phyloP scores from a whole-genome alignment of 2,113 vertebrate species.

The Crotophaga sulcirostris region DNA sequence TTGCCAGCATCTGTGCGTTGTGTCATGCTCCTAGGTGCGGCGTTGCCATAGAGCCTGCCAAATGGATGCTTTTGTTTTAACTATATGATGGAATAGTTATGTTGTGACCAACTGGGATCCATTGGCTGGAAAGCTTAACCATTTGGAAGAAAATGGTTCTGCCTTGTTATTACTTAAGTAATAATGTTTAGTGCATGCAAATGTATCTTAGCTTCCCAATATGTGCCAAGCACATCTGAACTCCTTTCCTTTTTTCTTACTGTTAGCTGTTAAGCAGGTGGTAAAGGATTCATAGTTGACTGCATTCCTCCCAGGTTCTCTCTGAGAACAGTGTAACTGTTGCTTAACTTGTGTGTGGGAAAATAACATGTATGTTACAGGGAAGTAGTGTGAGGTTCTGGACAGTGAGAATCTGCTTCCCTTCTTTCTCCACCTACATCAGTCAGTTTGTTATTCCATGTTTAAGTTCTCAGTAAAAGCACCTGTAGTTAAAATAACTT shows the following conservation, averaged over 20 bases:
- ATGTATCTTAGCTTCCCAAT: neutral
- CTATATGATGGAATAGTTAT: neutral
- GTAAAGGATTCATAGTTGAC: neutral
- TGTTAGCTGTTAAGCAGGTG: neutral
- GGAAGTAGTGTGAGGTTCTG: neutral
- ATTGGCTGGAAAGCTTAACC: constrained; percentile 32
- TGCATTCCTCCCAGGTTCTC: neutral
- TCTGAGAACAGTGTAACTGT: neutral
- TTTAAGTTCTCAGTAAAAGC: neutral
- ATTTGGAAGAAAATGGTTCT: constrained; percentile 34
- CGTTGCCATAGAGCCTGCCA: neutral
- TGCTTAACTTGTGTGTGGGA: neutral
- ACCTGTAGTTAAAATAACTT: neutral
- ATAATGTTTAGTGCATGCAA: neutral
- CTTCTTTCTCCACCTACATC: neutral
- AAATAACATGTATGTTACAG: neutral
- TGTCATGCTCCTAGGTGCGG: constrained; percentile 38
- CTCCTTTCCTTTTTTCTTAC: neutral
- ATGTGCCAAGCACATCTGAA: neutral
- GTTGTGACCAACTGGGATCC: constrained; percentile 44
- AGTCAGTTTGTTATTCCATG: neutral
- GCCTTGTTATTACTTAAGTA: neutral
- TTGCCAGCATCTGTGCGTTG: constrained; percentile 36
- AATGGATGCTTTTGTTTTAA: neutral
- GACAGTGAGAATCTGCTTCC: neutral